Evolutionary conservation across 2,888 invertebrate genomes (phyloP).

Genomic region (Macrophya alboannulata): DNA sequence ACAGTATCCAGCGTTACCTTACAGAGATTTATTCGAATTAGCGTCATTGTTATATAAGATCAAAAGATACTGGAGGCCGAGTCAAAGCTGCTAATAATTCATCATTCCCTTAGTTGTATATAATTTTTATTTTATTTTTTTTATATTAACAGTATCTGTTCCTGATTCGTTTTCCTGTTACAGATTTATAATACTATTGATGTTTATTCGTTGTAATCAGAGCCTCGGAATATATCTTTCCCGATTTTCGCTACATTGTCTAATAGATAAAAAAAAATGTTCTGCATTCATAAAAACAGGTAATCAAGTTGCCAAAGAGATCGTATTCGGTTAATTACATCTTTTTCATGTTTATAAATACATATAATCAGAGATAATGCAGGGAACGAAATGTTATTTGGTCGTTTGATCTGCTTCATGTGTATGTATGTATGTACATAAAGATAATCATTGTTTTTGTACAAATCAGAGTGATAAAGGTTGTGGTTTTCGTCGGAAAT

Average conservation of each 20-base stretch:
- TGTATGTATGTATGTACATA: not conserved
- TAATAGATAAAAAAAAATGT: not conserved
- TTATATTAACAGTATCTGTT: not conserved
- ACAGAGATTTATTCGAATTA: not conserved
- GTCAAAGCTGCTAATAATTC: not conserved
- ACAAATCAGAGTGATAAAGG: not conserved
- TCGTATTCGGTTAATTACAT: not conserved
- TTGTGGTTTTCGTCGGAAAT: conserved; percentile 20
- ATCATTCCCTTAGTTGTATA: not conserved
- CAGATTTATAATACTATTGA: not conserved
- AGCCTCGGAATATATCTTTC: not conserved
- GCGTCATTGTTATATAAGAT: not conserved
- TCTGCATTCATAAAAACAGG: not conserved
- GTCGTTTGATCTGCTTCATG: conserved; percentile 40
- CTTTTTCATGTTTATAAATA: conserved; percentile 7
- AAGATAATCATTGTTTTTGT: not conserved
- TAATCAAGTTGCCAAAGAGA: not conserved
- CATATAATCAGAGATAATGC: not conserved
- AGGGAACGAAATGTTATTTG: conserved; percentile 35
- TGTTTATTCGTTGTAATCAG: not conserved
- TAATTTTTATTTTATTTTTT: not conserved
- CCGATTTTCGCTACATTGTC: not conserved
- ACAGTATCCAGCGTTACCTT: not conserved
- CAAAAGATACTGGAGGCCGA: not conserved
- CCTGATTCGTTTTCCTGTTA: not conserved